These are phyloP conservation scores for Chondrilla cf. caribensis DNA, from an alignment of 37 sponge, comb jelly and placozoan species.

Conservation along the genomic window DNA sequence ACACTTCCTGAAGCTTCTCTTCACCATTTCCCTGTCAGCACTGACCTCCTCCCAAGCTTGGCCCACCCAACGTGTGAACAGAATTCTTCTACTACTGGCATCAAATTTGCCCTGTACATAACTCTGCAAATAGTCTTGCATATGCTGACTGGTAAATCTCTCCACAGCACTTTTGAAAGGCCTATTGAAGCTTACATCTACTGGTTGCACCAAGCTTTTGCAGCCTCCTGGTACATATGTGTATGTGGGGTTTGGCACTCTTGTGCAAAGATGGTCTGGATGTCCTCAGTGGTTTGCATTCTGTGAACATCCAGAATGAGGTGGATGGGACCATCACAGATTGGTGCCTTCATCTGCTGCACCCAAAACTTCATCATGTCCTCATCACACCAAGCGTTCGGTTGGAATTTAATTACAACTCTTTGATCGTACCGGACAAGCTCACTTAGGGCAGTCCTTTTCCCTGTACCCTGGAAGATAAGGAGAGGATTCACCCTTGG, in stretches of 20 bases:
- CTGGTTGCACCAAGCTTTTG: slow-evolving; percentile 48
- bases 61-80: slow-evolving; percentile 56
- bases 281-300: slow-evolving; percentile 22
- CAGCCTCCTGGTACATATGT: slow-evolving; percentile 46
- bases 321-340: background rate
- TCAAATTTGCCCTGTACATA: slow-evolving; percentile 37
- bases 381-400: slow-evolving; percentile 50
- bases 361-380: slow-evolving; percentile 29
- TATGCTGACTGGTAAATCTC: slow-evolving; percentile 28
- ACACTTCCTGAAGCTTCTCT: slow-evolving; percentile 41
- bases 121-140: slow-evolving; percentile 34
- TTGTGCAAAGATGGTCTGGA: slow-evolving; percentile 16
- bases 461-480: slow-evolving; percentile 41
- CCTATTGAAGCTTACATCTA: slow-evolving; percentile 48
- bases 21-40: slow-evolving; percentile 36
- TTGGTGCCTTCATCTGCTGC: background rate
- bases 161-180: slow-evolving; percentile 43
- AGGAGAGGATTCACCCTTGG: slow-evolving; percentile 40
- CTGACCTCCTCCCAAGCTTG: slow-evolving; percentile 55
- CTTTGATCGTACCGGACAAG: slow-evolving; percentile 24
- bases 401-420: slow-evolving; percentile 37
- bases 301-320: slow-evolving; percentile 42
- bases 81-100: slow-evolving; percentile 34
- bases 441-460: slow-evolving; percentile 27
- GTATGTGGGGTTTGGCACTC: slow-evolving; percentile 16